phyloP scores from a whole-genome alignment of 2,888 invertebrate species.

The Trichogramma evanescens region DNA sequence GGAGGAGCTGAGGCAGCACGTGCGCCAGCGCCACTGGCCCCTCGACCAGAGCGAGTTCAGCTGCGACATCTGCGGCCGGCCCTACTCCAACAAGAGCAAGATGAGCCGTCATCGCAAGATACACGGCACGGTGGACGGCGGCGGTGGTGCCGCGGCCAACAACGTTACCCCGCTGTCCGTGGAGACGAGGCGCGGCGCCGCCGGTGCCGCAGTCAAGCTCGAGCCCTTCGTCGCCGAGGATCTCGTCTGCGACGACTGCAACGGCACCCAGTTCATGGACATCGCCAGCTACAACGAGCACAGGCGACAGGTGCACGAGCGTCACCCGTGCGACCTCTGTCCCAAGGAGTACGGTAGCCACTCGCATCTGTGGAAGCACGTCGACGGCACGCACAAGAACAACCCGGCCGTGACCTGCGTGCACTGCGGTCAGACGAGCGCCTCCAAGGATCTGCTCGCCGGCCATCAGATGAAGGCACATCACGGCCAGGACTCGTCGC shows the following conservation, averaged over 20 bases:
- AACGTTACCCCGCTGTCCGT: constrained; percentile 15
- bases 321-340: constrained; percentile 57
- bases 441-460: constrained; percentile 53
- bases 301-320: constrained; percentile 50
- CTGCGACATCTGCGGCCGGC: constrained; percentile 50
- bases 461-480: constrained; percentile 55
- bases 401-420: constrained; percentile 57
- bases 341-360: constrained; percentile 57
- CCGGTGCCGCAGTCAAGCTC: constrained; percentile 4
- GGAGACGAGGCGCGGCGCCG: constrained; percentile 15
- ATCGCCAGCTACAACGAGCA: constrained; percentile 53
- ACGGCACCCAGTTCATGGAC: constrained; percentile 43
- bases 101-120: constrained; percentile 50
- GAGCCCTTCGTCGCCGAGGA: background rate
- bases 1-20: constrained; percentile 44
- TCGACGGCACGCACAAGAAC: constrained; percentile 54
- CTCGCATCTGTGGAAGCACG: constrained; percentile 58
- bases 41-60: constrained; percentile 48
- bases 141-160: constrained; percentile 9
- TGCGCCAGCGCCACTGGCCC: constrained; percentile 47
- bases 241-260: constrained; percentile 39
- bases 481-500: constrained; percentile 41
- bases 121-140: constrained; percentile 42
- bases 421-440: constrained; percentile 54
- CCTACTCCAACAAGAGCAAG: constrained; percentile 50